Evolutionary conservation across 2,113 vertebrate species (phyloP).

Genomic region (Lepisosteus osseus): DNA sequence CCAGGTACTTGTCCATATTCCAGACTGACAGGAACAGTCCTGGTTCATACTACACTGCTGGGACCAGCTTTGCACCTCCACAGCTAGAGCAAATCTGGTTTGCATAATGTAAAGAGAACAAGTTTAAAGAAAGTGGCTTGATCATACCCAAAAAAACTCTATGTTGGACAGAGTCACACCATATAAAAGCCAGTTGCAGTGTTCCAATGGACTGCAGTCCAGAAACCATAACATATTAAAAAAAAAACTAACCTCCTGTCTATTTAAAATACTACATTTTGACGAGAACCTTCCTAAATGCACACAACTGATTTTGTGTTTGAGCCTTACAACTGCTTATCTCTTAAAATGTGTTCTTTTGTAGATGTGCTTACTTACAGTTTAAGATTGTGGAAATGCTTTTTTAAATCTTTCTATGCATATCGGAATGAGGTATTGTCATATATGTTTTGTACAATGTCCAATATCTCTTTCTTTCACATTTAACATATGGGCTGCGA

Average conservation of each 20-base stretch:
- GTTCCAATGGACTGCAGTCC: too few species aligned
- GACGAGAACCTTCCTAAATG: too few species aligned
- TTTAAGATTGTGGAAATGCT: neutral
- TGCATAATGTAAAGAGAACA: neutral
- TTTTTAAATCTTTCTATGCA: neutral
- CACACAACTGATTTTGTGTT: too few species aligned
- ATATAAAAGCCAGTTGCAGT: too few species aligned
- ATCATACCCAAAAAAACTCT: neutral
- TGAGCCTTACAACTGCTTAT: too few species aligned
- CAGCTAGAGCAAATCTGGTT: neutral
- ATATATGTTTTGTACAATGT: neutral
- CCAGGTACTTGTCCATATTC: slow-evolving; percentile 66
- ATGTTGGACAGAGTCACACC: too few species aligned
- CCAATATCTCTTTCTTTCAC: neutral
- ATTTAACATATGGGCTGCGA: neutral
- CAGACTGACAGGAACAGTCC: neutral
- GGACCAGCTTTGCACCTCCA: too few species aligned
- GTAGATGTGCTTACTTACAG: too few species aligned
- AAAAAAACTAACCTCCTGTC: too few species aligned
- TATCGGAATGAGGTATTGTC: neutral
- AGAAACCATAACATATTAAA: too few species aligned
- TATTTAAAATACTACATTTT: too few species aligned
- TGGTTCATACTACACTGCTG: neutral
- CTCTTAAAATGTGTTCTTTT: too few species aligned
- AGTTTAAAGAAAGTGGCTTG: neutral